Evolutionary conservation across 2,113 vertebrate species (phyloP).

Genomic region (Etia nguti): DNA sequence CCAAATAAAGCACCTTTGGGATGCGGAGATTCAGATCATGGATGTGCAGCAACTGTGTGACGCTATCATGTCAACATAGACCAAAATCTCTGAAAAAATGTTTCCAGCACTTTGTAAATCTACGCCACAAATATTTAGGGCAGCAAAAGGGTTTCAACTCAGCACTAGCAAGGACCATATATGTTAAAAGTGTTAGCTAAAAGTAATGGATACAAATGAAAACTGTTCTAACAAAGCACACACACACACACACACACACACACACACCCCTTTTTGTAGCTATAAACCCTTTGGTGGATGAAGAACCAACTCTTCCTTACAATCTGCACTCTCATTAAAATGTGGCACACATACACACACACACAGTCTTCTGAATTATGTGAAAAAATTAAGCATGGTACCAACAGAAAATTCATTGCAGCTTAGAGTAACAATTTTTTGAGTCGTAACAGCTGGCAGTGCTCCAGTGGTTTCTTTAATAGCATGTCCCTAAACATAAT

Average conservation of each 20-base stretch:
- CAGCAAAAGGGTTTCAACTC: background rate
- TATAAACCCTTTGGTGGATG: background rate
- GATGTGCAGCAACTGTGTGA: background rate
- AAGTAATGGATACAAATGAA: background rate
- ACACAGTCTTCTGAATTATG: slow-evolving; percentile 5
- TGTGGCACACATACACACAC: background rate
- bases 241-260: background rate
- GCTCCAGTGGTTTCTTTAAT: background rate
- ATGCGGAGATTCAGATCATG: background rate
- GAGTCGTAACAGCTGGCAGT: background rate
- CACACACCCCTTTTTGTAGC: background rate
- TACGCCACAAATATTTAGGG: background rate
- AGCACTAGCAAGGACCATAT: background rate
- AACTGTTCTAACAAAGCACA: background rate
- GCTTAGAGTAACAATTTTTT: background rate
- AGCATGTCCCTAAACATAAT: background rate
- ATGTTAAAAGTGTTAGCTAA: background rate
- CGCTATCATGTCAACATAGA: background rate
- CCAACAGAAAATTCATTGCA: background rate
- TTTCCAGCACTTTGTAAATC: background rate
- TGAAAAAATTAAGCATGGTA: background rate
- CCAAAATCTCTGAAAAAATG: background rate
- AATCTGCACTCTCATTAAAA: slow-evolving; percentile 3
- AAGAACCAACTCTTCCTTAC: background rate
- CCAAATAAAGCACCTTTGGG: background rate